Conservation (phyloP, 1,140 invertebrate genomes). For the Matsumurasca onukii region DNA sequence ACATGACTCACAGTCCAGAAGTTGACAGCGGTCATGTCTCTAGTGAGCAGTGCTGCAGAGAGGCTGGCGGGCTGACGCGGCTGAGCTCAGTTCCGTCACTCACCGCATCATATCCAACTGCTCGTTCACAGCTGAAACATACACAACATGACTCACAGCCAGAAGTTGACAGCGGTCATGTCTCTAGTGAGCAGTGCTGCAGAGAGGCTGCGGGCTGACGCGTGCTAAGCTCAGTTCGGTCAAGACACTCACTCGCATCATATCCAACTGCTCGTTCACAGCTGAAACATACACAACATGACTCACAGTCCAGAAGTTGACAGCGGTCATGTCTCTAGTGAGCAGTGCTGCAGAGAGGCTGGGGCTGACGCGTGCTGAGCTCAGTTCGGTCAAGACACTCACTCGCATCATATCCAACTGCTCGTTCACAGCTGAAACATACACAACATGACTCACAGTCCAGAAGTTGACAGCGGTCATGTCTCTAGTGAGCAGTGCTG, state of each 20-base stretch:
- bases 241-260: constrained; percentile 41
- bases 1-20: constrained; percentile 59
- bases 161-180: constrained; percentile 56
- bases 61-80: constrained; percentile 53
- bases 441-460: too few relatives aligned
- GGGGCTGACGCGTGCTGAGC: constrained; percentile 50
- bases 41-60: constrained; percentile 53
- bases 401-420: constrained; percentile 44
- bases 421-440: constrained; percentile 39
- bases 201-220: constrained; percentile 52
- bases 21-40: constrained; percentile 54
- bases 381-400: constrained; percentile 40
- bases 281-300: constrained; percentile 37
- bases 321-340: constrained; percentile 56
- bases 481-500: too few relatives aligned
- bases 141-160: too few relatives aligned
- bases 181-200: constrained; percentile 57
- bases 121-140: constrained; percentile 38
- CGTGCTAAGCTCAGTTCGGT: constrained; percentile 47
- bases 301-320: constrained; percentile 61
- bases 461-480: too few relatives aligned
- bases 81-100: constrained; percentile 47
- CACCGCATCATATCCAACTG: too few relatives aligned
- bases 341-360: constrained; percentile 53
- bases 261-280: constrained; percentile 41